Percentiles rank a stretch among this genome's conserved stretches.
Evolutionary conservation across 2,888 invertebrate species (phyloP).

Genomic region (Plemyria rubiginata): DNA sequence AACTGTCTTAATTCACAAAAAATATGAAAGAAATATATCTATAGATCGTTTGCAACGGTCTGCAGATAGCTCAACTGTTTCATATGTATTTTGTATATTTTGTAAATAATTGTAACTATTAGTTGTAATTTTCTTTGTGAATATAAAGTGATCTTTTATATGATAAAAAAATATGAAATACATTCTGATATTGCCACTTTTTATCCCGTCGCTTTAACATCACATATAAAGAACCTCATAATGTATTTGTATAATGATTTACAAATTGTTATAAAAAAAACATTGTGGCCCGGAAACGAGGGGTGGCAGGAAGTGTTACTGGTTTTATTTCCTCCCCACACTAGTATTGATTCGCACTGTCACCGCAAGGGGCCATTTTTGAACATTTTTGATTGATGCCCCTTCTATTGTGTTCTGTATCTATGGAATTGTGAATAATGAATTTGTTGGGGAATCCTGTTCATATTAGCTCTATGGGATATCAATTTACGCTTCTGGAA

Average conservation of each 20-base stretch:
- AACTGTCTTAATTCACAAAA: too few relatives aligned
- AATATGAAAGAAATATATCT: too few relatives aligned
- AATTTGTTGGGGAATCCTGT: constrained; percentile 33
- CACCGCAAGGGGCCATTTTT: constrained; percentile 69
- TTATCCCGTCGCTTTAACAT: not conserved
- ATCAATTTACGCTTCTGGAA: constrained; percentile 28
- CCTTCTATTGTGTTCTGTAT: constrained; percentile 50
- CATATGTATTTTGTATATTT: too few relatives aligned
- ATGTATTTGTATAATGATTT: constrained; percentile 15
- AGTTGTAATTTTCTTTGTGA: too few relatives aligned
- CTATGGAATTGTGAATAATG: constrained; percentile 24
- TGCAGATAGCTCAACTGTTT: too few relatives aligned
- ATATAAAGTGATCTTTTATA: too few relatives aligned
- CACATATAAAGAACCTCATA: not conserved
- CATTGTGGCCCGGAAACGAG: constrained; percentile 53
- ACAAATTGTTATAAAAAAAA: constrained; percentile 29
- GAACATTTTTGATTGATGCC: constrained; percentile 73
- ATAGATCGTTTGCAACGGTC: too few relatives aligned
- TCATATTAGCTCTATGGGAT: constrained; percentile 20
- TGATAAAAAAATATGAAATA: too few relatives aligned
- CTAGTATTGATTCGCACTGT: constrained; percentile 70
- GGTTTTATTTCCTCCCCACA: constrained; percentile 72
- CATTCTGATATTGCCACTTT: not conserved
- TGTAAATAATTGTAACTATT: too few relatives aligned
- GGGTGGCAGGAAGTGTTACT: constrained; percentile 77